These are phyloP conservation scores for Unio pictorum DNA, from an alignment of 2,888 invertebrate species.

Conservation along the genomic window DNA sequence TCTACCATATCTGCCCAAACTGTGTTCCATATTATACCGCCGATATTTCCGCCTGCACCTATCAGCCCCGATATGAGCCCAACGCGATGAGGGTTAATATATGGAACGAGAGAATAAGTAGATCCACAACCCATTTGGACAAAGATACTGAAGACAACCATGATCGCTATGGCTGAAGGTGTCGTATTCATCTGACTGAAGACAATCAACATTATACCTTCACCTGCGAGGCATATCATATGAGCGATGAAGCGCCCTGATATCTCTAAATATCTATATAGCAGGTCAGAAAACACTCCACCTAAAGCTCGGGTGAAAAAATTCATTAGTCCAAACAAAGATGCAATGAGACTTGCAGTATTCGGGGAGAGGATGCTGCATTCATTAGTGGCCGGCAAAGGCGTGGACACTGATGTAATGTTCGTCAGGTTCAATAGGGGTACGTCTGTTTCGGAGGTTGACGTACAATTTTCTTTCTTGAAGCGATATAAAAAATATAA, in stretches of 20 bases:
- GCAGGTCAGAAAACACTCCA: conserved; percentile 7
- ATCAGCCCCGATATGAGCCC: conserved; percentile 12
- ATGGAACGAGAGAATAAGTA: conserved; percentile 10
- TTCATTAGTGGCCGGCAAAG: not conserved
- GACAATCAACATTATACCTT: conserved; percentile 10
- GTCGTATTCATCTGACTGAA: conserved; percentile 9
- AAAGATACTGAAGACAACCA: conserved; percentile 10
- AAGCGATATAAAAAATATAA: too few relatives aligned
- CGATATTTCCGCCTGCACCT: conserved; percentile 12
- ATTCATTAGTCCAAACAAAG: conserved; percentile 10
- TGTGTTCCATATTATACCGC: conserved; percentile 10
- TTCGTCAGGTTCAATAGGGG: conserved; percentile 3
- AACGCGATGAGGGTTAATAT: conserved; percentile 1
- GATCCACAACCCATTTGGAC: conserved; percentile 13
- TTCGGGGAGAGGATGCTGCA: conserved; percentile 9
- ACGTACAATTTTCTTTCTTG: too few relatives aligned
- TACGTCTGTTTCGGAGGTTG: not conserved
- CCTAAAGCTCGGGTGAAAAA: conserved; percentile 9
- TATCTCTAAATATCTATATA: not conserved
- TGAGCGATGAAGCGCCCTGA: conserved; percentile 4
- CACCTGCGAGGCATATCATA: conserved; percentile 4
- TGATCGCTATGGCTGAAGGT: conserved; percentile 3
- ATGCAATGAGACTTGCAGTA: conserved; percentile 9
- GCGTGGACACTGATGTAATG: not conserved
- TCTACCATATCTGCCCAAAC: conserved; percentile 8